Evolutionary conservation across 2,113 vertebrate species (phyloP).

Genomic region (Procavia capensis): DNA sequence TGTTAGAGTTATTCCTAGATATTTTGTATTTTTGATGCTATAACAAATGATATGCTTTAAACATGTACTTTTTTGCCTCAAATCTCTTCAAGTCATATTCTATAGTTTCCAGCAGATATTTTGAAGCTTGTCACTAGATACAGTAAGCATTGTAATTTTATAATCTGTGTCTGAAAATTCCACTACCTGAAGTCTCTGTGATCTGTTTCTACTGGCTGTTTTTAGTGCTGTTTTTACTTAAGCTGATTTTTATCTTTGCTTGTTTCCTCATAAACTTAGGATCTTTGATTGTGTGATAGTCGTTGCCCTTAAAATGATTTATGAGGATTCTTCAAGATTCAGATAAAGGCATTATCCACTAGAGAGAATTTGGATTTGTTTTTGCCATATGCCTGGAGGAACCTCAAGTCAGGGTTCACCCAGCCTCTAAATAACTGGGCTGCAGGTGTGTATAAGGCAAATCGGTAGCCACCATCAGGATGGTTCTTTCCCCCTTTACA

Average conservation of each 20-base stretch:
- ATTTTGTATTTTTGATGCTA: too few species aligned
- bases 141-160: too few species aligned
- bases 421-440: background rate
- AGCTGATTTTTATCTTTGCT: background rate
- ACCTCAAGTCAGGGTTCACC: background rate
- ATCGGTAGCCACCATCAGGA: background rate
- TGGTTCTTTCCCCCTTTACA: background rate
- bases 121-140: too few species aligned
- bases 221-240: background rate
- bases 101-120: too few species aligned
- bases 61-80: too few species aligned
- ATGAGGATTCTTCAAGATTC: background rate
- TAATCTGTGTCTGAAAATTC: background rate
- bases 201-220: background rate
- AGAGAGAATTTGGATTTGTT: background rate
- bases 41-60: too few species aligned
- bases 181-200: background rate
- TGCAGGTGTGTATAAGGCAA: background rate
- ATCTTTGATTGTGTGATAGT: background rate
- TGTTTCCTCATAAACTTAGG: background rate
- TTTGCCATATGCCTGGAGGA: background rate
- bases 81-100: too few species aligned
- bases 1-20: too few species aligned
- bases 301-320: background rate
- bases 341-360: background rate